A percentile compares a stretch with the other conserved stretches of the same genome.
Conservation (phyloP, 2,888 invertebrate genomes). For the Agonopterix alstromeriana region DNA sequence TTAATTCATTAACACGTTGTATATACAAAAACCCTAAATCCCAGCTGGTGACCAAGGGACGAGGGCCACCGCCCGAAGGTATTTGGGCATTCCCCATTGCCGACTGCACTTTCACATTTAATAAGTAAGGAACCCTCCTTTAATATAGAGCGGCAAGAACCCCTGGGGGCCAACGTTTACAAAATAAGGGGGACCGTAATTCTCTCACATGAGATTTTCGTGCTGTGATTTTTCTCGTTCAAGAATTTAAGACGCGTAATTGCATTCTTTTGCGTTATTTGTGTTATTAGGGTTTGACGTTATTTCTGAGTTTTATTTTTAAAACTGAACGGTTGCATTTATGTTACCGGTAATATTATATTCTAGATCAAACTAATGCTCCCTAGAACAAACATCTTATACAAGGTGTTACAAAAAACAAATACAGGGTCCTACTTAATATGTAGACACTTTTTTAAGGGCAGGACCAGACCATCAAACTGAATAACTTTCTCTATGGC, state of each 20-base stretch:
- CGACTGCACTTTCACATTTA: constrained; percentile 49
- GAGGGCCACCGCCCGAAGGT: constrained; percentile 42
- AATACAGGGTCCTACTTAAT: too few relatives aligned
- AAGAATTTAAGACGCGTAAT: constrained; percentile 43
- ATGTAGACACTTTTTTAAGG: too few relatives aligned
- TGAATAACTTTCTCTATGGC: too few relatives aligned
- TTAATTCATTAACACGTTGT: too few relatives aligned
- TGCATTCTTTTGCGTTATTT: constrained; percentile 32
- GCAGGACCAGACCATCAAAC: too few relatives aligned
- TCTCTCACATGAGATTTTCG: constrained; percentile 36
- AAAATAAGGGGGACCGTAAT: constrained; percentile 32
- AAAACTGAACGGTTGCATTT: too few relatives aligned
- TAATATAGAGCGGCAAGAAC: constrained; percentile 58
- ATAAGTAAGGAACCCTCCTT: constrained; percentile 54
- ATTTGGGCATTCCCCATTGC: constrained; percentile 38
- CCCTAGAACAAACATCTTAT: too few relatives aligned
- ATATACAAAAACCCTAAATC: not conserved
- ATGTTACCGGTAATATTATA: too few relatives aligned
- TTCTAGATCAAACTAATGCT: too few relatives aligned
- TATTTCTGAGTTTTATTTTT: not conserved
- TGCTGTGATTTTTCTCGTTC: constrained; percentile 50
- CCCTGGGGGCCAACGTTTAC: constrained; percentile 30
- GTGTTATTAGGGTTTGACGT: constrained; percentile 5
- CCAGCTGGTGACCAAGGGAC: constrained; percentile 24
- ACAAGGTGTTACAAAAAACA: too few relatives aligned